A percentile compares a stretch with the other conserved stretches of the same genome.
Conservation (phyloP, 2,888 invertebrate genomes). For the Dicyrtoma fusca region DNA sequence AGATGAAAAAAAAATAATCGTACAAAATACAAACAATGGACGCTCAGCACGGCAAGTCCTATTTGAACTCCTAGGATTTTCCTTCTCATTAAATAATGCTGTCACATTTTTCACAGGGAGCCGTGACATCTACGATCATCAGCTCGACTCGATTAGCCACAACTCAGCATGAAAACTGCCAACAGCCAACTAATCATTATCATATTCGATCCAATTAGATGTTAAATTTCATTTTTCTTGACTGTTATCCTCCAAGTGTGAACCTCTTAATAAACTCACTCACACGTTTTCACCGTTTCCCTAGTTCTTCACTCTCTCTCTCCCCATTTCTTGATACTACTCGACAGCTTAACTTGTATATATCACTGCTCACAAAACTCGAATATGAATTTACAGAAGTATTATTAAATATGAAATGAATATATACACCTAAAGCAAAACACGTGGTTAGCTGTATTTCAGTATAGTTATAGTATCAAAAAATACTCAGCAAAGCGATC, state of each 20-base stretch:
- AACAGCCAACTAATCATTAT: constrained; percentile 27
- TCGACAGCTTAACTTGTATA: background rate
- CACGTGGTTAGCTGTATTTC: too few relatives aligned
- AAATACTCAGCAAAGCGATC: too few relatives aligned
- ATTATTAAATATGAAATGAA: too few relatives aligned
- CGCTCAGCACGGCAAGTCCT: background rate
- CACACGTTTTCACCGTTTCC: background rate
- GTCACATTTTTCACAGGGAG: constrained; percentile 29
- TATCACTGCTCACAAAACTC: too few relatives aligned
- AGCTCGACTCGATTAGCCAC: background rate
- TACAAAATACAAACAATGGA: background rate
- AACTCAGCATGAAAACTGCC: constrained; percentile 10
- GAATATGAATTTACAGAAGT: too few relatives aligned
- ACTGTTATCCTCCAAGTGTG: constrained; percentile 21
- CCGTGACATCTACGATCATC: constrained; percentile 17
- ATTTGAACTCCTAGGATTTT: constrained; percentile 19
- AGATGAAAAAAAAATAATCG: constrained; percentile 7
- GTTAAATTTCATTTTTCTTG: constrained; percentile 27
- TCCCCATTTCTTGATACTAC: background rate
- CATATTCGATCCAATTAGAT: constrained; percentile 29
- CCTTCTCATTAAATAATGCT: constrained; percentile 35
- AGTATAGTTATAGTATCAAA: too few relatives aligned
- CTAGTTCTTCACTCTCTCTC: background rate
- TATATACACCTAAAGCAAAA: too few relatives aligned
- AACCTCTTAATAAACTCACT: constrained; percentile 2